Evolutionary conservation across 2,113 vertebrate species (phyloP).

Genomic region (Nanger granti): DNA sequence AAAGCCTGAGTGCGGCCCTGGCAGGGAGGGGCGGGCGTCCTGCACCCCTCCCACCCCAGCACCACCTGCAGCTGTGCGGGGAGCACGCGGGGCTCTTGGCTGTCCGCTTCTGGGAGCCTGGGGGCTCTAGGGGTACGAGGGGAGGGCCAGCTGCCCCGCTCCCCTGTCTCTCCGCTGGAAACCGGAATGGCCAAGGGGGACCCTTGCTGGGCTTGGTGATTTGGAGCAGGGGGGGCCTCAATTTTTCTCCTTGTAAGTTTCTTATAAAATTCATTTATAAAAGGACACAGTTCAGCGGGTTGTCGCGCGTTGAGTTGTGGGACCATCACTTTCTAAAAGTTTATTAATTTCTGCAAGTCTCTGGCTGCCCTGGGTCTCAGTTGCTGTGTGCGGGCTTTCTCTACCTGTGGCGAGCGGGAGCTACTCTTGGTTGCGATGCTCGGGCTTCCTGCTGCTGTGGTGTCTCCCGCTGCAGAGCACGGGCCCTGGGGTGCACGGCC

Average conservation of each 20-base stretch:
- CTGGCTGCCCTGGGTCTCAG: not conserved
- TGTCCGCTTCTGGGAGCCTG: not conserved
- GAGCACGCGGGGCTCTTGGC: not conserved
- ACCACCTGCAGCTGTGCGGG: rapidly evolving
- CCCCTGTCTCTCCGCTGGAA: not conserved
- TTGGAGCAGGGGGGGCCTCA: rapidly evolving
- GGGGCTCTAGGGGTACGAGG: rapidly evolving
- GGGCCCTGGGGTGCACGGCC: rapidly evolving
- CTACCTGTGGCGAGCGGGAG: not conserved
- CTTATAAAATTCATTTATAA: not conserved
- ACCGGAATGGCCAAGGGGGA: not conserved
- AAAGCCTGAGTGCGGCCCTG: not conserved
- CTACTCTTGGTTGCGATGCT: not conserved
- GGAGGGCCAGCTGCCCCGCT: not conserved
- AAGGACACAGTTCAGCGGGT: rapidly evolving
- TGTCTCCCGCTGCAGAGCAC: not conserved
- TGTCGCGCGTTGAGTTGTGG: rapidly evolving
- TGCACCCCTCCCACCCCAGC: not conserved
- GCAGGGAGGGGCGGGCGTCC: rapidly evolving
- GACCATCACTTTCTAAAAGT: not conserved
- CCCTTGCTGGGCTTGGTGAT: not conserved
- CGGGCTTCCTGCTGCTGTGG: not conserved
- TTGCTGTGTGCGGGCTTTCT: not conserved
- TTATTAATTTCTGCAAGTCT: not conserved
- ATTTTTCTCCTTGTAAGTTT: not conserved